These are phyloP conservation scores for Macrophya annulata DNA, from an alignment of 2,888 invertebrate genomes.

Conservation along the genomic window DNA sequence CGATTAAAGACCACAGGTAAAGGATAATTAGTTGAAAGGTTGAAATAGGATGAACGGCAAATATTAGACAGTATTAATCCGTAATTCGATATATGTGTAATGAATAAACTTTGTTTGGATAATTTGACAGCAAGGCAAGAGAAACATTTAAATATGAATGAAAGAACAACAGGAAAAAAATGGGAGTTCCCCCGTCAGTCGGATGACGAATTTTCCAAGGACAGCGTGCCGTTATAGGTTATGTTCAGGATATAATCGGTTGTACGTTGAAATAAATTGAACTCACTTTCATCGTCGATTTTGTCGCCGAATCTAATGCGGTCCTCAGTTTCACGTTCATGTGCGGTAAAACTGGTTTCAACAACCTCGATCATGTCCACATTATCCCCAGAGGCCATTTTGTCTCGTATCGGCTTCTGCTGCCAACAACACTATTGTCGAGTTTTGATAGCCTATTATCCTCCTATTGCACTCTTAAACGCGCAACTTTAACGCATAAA, in stretches of 20 bases:
- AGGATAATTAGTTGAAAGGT: background rate
- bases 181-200: background rate
- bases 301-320: conserved; percentile 82
- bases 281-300: conserved; percentile 83
- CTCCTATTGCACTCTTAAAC: conserved; percentile 2
- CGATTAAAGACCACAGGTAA: background rate
- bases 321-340: conserved; percentile 79
- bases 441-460: background rate
- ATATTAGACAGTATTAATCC: background rate
- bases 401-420: conserved; percentile 69
- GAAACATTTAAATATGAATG: conserved; percentile 30
- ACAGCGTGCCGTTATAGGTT: conserved; percentile 56
- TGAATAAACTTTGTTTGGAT: background rate
- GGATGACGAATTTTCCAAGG: background rate
- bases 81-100: background rate
- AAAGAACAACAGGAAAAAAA: conserved; percentile 51
- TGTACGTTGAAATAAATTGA: conserved; percentile 73
- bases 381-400: conserved; percentile 93
- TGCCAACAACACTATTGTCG: background rate
- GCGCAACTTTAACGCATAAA: conserved; percentile 10
- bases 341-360: conserved; percentile 82
- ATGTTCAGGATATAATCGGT: conserved; percentile 45
- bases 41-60: background rate
- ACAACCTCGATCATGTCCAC: conserved; percentile 90
- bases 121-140: conserved; percentile 57